Percentiles rank a stretch among this genome's conserved stretches.
Evolutionary conservation across 2,113 vertebrate species (phyloP).

Genomic region (Ploceus nigricollis): DNA sequence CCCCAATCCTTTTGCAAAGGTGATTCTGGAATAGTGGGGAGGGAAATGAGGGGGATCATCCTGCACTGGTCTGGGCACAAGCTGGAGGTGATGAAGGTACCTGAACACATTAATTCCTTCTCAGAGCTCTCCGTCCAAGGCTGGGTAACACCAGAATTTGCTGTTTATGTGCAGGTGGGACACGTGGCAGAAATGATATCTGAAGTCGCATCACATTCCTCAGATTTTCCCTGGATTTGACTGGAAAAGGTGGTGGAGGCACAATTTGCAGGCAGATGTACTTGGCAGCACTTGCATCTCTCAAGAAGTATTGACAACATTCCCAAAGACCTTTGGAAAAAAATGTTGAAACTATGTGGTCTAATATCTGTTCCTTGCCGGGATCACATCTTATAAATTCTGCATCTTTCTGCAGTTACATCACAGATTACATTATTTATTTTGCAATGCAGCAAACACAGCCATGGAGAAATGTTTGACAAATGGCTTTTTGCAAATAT

Average conservation of each 20-base stretch:
- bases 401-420: slow-evolving; percentile 16
- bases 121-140: background rate
- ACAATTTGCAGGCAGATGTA: background rate
- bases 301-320: background rate
- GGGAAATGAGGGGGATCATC: background rate
- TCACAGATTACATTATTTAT: background rate
- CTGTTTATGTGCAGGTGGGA: background rate
- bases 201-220: background rate
- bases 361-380: background rate
- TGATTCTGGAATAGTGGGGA: rapidly evolving
- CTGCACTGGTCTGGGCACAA: background rate
- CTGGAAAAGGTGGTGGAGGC: background rate
- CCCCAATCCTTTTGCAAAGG: background rate
- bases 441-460: background rate
- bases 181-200: rapidly evolving
- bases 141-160: rapidly evolving
- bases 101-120: background rate
- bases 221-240: background rate
- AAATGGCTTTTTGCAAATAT: background rate
- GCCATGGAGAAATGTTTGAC: background rate
- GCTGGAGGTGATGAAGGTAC: background rate
- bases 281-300: background rate
- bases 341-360: background rate
- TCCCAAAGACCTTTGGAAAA: background rate
- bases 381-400: background rate